Base-by-base conservation (phyloP, 2,113 vertebrate genomes). In the Phalacrocorax pelagicus region DNA sequence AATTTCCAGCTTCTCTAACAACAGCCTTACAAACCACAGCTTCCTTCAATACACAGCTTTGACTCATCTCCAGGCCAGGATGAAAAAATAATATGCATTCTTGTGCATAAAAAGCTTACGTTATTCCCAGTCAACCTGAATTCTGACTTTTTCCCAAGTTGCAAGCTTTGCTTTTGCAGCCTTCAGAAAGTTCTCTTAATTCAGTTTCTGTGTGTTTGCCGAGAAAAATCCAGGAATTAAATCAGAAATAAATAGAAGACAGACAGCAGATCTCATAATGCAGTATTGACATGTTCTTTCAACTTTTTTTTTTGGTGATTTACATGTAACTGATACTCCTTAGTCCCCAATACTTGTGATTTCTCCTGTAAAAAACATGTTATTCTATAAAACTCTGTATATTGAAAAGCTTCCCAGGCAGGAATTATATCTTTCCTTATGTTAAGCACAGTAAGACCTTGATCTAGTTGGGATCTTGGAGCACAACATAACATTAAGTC, bases 1-100 rank as follows among this genome's bases (percentile, higher is more conserved):
- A 81, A 75, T 96, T 90, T 92, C 44, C 66, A 91, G 59, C 62
- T 69, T 87, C 81, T 90, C 40, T 71, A 92, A 94, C 89, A 81
- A 34, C 58, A 77, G 74, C 66, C 52, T 88, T 65, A 72, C 52
- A 85, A 91, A 82, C 92, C 94, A 79, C 92, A 93, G 78, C 74
- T 93, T 93, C 87, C 85, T 95, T 69, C 90, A 82, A 9, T 14
- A 36, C 1, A 2, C 87, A 90, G 66, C 66, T 92, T 93, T 85
- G 78, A 83, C 58, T 93, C 90, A 51, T 54, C 36, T 38, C 49
- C 85, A 86, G 79, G 58, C 51, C 78, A 77, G 27, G 51, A 36
- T 32, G 32, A 91, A 92, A 94, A 81, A 81, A 81, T 2, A 70
- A 42, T 34, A 20, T 6, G 34, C 2, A 11, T 34, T 84, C 87